Evolutionary conservation across 2,113 vertebrate genomes (phyloP).

Genomic region (Phocoena phocoena): DNA sequence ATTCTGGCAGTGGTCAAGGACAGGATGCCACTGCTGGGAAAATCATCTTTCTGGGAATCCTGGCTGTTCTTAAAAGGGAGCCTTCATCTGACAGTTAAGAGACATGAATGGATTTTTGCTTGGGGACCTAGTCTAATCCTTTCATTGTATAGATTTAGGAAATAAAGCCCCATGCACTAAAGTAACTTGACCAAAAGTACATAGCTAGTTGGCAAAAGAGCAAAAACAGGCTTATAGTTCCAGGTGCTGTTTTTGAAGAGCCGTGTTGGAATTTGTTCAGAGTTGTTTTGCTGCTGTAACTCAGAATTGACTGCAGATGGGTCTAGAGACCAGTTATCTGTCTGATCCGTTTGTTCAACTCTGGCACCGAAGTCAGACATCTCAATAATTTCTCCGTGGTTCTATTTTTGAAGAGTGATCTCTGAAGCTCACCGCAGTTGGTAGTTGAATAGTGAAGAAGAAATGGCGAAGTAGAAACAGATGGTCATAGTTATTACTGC

Average conservation of each 20-base stretch:
- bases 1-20: neutral
- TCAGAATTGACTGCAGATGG: slow-evolving; percentile 36
- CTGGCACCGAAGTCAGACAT: neutral
- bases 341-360: neutral
- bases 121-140: neutral
- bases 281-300: neutral
- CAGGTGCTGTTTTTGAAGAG: neutral
- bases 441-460: neutral
- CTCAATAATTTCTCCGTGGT: neutral
- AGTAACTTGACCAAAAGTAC: neutral
- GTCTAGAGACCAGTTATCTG: neutral
- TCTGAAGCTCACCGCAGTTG: neutral
- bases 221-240: neutral
- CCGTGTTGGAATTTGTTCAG: neutral
- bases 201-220: neutral
- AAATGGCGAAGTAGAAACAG: neutral
- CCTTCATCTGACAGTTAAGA: neutral
- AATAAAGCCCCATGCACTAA: neutral
- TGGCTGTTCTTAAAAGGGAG: neutral
- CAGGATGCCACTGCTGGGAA: too few relatives aligned
- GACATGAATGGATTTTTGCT: neutral
- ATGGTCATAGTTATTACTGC: neutral
- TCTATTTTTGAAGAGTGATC: neutral
- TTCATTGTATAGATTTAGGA: slow-evolving; percentile 2
- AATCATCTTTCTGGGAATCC: neutral